A percentile compares a stretch with the other conserved stretches of the same genome.
These are phyloP conservation scores for Netelia fuscicornis DNA, from an alignment of 2,888 invertebrate genomes.

Conservation along the genomic window DNA sequence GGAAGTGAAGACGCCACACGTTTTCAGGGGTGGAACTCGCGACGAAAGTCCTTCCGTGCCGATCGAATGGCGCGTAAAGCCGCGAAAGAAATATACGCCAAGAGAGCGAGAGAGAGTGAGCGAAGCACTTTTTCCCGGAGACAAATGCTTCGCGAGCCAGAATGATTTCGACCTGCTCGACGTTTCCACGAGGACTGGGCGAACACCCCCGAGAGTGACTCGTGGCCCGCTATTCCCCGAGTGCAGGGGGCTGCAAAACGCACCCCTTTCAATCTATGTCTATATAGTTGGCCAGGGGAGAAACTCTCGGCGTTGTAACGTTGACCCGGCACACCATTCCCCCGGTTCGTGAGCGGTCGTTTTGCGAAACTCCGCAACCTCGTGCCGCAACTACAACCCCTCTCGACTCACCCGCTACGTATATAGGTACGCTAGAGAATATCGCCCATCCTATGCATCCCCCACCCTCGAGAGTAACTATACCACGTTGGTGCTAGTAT, in stretches of 20 bases:
- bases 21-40: constrained; percentile 11
- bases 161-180: constrained; percentile 55
- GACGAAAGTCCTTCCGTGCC: constrained; percentile 24
- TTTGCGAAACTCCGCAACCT: constrained; percentile 65
- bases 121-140: neutral
- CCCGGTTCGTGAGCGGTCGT: constrained; percentile 58
- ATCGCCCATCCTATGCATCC: neutral
- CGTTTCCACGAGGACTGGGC: constrained; percentile 59
- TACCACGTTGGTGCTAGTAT: too few species aligned
- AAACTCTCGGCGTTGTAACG: constrained; percentile 60
- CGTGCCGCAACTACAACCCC: constrained; percentile 57
- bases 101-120: neutral
- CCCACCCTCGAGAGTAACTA: neutral
- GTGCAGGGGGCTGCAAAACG: constrained; percentile 15
- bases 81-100: neutral
- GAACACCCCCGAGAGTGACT: constrained; percentile 20
- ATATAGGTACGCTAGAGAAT: neutral
- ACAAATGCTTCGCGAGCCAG: neutral
- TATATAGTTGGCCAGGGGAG: constrained; percentile 2
- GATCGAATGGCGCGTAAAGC: constrained; percentile 3
- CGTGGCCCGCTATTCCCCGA: constrained; percentile 20
- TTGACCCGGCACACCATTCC: constrained; percentile 60
- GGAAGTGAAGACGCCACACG: constrained; percentile 22
- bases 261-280: neutral
- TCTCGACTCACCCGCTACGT: constrained; percentile 11